phyloP scores from a whole-genome alignment of 2,888 invertebrate genomes.

The Acanthosoma haemorrhoidale region DNA sequence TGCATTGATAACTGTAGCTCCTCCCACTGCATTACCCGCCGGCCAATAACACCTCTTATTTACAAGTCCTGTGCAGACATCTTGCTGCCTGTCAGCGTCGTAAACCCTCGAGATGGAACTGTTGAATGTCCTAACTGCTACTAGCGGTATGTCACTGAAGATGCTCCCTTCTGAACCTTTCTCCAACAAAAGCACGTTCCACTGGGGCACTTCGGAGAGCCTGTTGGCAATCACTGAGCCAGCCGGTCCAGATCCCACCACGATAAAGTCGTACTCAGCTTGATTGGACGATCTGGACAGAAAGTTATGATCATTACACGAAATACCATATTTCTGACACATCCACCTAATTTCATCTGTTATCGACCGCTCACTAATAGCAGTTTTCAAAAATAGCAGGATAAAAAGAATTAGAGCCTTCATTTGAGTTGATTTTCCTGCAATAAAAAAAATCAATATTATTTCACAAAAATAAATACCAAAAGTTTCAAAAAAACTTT shows the following conservation, averaged over 20 bases:
- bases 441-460: neutral
- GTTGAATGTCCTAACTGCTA: constrained; percentile 56
- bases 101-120: constrained; percentile 70
- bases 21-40: constrained; percentile 65
- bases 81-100: constrained; percentile 56
- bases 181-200: constrained; percentile 67
- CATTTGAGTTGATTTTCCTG: neutral
- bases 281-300: constrained; percentile 43
- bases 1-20: constrained; percentile 47
- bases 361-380: neutral
- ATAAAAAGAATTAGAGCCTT: neutral
- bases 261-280: constrained; percentile 56
- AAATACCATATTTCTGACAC: constrained; percentile 36
- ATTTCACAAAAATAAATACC: neutral
- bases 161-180: constrained; percentile 74
- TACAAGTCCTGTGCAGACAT: constrained; percentile 53
- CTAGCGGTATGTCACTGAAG: constrained; percentile 67
- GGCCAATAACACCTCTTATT: constrained; percentile 58
- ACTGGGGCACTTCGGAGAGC: constrained; percentile 61
- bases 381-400: neutral
- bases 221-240: constrained; percentile 70
- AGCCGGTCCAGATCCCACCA: constrained; percentile 55
- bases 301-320: constrained; percentile 38
- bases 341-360: constrained; percentile 28
- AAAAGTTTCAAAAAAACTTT: neutral